Evolutionary conservation across 2,113 vertebrate genomes (phyloP), one percentile per base, ranked within the genome.

Genomic region (Rhea pennata): DNA sequence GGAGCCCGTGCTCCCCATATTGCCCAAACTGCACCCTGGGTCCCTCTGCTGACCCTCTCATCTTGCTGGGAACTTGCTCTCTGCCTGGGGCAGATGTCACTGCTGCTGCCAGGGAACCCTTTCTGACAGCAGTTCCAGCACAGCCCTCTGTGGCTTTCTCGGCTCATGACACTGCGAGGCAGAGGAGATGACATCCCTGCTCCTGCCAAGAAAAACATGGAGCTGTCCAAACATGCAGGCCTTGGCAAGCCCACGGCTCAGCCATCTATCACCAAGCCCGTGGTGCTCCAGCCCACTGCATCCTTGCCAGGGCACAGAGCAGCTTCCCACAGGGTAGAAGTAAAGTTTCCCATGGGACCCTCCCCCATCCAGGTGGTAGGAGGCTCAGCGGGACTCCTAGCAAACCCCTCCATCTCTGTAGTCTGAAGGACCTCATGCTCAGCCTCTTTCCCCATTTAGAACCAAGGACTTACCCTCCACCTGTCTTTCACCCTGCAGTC

Each of bases 201-300:
- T 91, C 71, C 94, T 90, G 95, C 96, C 96, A 97, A 97, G 92
- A 94, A 87, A 97, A 96, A 96, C 95, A 97, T 66, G 29, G 64
- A 5, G 81, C 87, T 71, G 81, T 94, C 95, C 94, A 96, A 97
- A 94, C 94, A 91, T 8, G 71, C 91, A 70, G 91, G 84, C 67
- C 91, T 96, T 96, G 96, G 96, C 96, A 96, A 92, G 94, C 78
- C 84, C 3, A 3, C 4, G 50, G 59, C 71, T 87, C 22, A 31
- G 87, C 94, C 96, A 95, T 96, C 94, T 70, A 96, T 96, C 95
- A 95, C 91, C 2, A 2, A 86, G 51, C 65, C 59, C 2, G 56
- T 73, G 0, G 5, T 0, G 16, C 64, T 83, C 51, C 92, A 72
- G 84, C 73, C 86, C 80, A n/a, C 31, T 1, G 59, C 79, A 88